Evolutionary conservation across 1,140 invertebrate species (phyloP), one percentile per base, ranked within the genome.

Genomic region (Apis dorsata): DNA sequence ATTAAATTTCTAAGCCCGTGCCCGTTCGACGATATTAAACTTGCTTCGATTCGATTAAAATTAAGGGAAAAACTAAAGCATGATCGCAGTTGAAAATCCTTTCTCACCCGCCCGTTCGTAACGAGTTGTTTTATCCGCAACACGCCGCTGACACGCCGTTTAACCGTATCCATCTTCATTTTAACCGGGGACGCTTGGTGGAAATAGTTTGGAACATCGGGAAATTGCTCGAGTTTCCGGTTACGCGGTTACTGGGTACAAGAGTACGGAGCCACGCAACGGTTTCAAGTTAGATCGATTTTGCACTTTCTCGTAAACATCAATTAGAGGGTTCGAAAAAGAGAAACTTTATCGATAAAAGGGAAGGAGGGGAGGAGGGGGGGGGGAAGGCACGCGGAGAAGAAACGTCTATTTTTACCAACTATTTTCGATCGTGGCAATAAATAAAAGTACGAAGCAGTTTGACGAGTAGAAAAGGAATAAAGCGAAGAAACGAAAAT

Each of bases 11-110:
- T 59, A 28, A 73, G 21, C 28, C 15, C 24, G 21, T 34, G 13
- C 71, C 34, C 17, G 55, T 59, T 73, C 55, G 19, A 59, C 28
- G 55, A 59, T 74, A 60, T n/a, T 28, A 24, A 3, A 34, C 34
- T 74, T 60, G 19, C 24, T 21, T 49, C 34, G 28, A 65, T 76
- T 63, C 74, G 53, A 76, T 76, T 76, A 65, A 55, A 68, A 68
- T 68, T 68, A 44, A 78, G 53, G 12, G 53, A 78, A 57, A 68
- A 12, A 44, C 0, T 7, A 44, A 44, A 44, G 34, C 7, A 44
- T 44, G 17, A 21, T 63, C 53, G 12, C 74, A 15, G 24, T 63
- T 51, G 73, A 51, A 63, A 75, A 51, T 44, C 10, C n/a, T 34
- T 17, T n/a, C 12, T 24, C 24, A 0, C 15, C 55, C 0, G 5